Conservation (phyloP, 2,113 vertebrate species). For the Oryzias curvinotus region DNA sequence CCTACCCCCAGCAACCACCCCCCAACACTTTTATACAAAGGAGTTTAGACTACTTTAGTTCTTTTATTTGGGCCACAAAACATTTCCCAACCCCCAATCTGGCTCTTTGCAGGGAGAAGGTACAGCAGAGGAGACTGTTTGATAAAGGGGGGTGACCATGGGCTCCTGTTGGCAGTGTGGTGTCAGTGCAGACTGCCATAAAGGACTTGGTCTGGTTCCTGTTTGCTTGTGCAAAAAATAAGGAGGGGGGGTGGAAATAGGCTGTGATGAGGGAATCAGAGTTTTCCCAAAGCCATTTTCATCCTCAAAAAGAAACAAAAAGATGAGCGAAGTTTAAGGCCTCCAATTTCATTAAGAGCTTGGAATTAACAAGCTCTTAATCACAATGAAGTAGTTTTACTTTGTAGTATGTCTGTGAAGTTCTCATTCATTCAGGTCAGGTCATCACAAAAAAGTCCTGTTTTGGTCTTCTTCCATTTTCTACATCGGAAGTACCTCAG, state of each 20-base stretch:
- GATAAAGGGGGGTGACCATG: constrained; percentile 42
- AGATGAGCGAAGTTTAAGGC: too few species aligned
- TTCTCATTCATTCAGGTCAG: constrained; percentile 1
- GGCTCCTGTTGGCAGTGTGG: constrained; percentile 75
- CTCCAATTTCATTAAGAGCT: constrained; percentile 8
- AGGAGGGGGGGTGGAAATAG: constrained; percentile 1
- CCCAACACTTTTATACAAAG: constrained; percentile 77
- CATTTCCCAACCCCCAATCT: constrained; percentile 78
- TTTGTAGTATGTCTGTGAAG: too few species aligned
- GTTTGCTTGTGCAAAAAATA: constrained; percentile 34
- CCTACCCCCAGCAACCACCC: constrained; percentile 46
- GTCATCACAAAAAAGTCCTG: constrained; percentile 9
- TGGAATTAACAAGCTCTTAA: neutral
- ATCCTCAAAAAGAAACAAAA: neutral
- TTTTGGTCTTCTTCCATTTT: constrained; percentile 40
- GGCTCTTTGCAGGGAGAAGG: constrained; percentile 75
- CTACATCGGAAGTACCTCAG: constrained; percentile 48
- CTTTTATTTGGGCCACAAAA: constrained; percentile 84
- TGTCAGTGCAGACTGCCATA: constrained; percentile 73
- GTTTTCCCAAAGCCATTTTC: constrained; percentile 31
- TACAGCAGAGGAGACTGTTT: constrained; percentile 59
- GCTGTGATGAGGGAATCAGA: constrained; percentile 32
- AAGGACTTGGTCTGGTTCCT: constrained; percentile 61
- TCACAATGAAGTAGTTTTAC: too few species aligned
- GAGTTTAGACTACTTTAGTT: constrained; percentile 82